Evolutionary conservation across 1,140 invertebrate genomes (phyloP).

Genomic region (Eupristina koningsbergeri): DNA sequence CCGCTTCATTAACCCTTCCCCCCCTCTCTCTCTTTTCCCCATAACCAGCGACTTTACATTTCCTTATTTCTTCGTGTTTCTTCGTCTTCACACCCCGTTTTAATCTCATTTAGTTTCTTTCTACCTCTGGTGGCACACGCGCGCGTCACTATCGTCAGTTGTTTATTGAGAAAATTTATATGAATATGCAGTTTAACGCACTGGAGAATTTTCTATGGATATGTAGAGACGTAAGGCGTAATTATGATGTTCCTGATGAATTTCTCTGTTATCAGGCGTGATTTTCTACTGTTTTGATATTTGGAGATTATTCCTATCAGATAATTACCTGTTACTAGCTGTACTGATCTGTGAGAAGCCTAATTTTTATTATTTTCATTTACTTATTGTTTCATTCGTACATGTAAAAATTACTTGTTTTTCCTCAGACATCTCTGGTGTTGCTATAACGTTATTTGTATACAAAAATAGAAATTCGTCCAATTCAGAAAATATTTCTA

Average conservation of each 20-base stretch:
- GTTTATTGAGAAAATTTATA: slow-evolving; percentile 28
- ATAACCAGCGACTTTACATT: neutral
- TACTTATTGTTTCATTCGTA: neutral
- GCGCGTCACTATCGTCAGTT: neutral
- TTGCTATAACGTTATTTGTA: neutral
- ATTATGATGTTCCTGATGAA: neutral
- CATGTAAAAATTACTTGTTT: neutral
- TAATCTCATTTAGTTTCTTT: neutral
- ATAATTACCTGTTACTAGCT: neutral
- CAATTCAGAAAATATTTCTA: neutral
- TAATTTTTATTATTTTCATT: neutral
- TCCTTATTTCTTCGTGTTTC: neutral
- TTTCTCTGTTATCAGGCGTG: neutral
- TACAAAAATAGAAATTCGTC: neutral
- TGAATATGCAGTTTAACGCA: neutral
- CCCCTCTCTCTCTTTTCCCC: neutral
- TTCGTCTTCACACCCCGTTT: neutral
- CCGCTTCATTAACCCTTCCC: neutral
- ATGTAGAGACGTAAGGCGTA: neutral
- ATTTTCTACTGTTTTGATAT: neutral
- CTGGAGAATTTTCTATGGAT: slow-evolving; percentile 48
- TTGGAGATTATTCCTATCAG: neutral
- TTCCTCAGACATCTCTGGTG: neutral
- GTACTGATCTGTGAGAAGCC: neutral
- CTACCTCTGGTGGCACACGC: neutral